Conservation (phyloP, 1,140 invertebrate species). For the Sinella curviseta region DNA sequence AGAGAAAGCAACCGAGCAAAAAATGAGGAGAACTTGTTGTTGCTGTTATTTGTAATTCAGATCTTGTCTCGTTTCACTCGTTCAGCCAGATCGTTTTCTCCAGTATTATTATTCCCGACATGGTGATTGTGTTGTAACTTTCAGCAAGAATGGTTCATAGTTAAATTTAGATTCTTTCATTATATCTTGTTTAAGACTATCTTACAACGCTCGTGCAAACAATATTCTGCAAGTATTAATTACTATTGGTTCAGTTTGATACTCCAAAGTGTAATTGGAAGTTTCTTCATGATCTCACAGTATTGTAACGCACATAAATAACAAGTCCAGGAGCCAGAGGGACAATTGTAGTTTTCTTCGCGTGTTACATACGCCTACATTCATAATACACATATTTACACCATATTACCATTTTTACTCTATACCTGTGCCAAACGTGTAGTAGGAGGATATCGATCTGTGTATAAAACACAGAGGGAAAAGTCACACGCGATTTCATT, state of each 20-base stretch:
- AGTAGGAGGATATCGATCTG: neutral
- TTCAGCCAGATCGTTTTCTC: neutral
- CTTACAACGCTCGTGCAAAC: neutral
- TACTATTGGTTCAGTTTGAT: too few species aligned
- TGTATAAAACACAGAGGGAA: neutral
- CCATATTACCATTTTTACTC: too few species aligned
- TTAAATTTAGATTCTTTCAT: too few species aligned
- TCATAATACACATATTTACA: too few species aligned
- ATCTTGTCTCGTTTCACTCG: neutral
- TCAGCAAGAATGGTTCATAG: neutral
- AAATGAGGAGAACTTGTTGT: neutral
- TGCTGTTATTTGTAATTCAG: conserved; percentile 22
- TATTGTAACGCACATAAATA: too few species aligned
- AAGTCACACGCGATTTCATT: neutral
- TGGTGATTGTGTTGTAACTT: conserved; percentile 19
- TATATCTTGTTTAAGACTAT: neutral
- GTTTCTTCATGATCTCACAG: too few species aligned
- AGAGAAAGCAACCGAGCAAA: neutral
- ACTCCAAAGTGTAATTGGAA: too few species aligned
- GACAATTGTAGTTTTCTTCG: too few species aligned
- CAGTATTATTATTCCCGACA: neutral
- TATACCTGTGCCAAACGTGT: too few species aligned
- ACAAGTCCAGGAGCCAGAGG: too few species aligned
- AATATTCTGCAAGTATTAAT: neutral
- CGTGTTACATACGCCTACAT: too few species aligned